These are phyloP conservation scores for Gymnoscelis rufifasciata DNA, from an alignment of 2,888 invertebrate species.

Conservation along the genomic window DNA sequence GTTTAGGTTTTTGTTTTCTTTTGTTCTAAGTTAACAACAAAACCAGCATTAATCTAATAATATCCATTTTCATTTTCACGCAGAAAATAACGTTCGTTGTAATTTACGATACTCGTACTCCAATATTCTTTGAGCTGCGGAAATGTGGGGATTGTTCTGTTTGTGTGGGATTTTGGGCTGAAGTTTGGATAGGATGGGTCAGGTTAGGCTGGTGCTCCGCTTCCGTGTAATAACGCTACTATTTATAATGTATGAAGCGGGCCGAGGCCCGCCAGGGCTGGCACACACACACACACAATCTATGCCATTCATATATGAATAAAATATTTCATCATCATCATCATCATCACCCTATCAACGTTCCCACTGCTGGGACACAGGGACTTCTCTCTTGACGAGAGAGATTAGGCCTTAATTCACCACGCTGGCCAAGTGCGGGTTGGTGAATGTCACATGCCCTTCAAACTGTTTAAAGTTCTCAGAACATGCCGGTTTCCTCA, in stretches of 20 bases:
- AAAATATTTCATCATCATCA: no score
- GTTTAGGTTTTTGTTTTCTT: no score
- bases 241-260: constrained; percentile 28
- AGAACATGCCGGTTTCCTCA: no score
- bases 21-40: constrained; percentile 1
- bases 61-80: constrained; percentile 21
- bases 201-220: constrained; percentile 12
- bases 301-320: no score
- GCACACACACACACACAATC: background rate
- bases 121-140: constrained; percentile 8
- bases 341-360: no score
- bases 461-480: no score
- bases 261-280: constrained; percentile 21
- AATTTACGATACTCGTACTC: constrained; percentile 14
- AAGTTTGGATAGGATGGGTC: constrained; percentile 14
- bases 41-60: constrained; percentile 13
- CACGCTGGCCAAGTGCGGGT: no score
- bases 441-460: no score
- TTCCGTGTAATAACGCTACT: constrained; percentile 27
- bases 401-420: no score
- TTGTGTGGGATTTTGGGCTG: background rate
- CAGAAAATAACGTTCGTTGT: constrained; percentile 12
- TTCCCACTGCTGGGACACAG: no score
- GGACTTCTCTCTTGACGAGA: no score
- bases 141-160: constrained; percentile 6